Base-by-base conservation (phyloP, 1,140 invertebrate species). In the Littorina saxatilis region DNA sequence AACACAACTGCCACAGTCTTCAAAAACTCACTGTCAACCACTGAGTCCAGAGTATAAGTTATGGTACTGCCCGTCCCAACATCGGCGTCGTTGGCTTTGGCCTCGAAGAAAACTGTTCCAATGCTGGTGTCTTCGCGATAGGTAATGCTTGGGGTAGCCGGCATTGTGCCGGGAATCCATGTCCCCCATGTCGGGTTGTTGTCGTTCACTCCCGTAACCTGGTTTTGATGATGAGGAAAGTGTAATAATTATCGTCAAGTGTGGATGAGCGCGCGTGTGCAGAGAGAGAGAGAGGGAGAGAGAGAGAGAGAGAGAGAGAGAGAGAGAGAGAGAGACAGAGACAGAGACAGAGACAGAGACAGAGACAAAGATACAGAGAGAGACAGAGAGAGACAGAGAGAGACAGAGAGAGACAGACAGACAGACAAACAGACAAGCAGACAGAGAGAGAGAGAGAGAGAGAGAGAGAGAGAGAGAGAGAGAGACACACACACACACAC, bases 11-110 rank as follows among this genome's bases (percentile, higher is more conserved):
- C n/a, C n/a, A n/a, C n/a, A n/a, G n/a, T n/a, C n/a, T n/a, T n/a
- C n/a, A n/a, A n/a, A n/a, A 72, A 99, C 85, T 81, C n/a, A 97
- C 97, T 23, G 95, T 93, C 68, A 5, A 77, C 77, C 17, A 83
- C 73, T 2, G 55, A 73, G n/a, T 73, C 81, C 20, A 87, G 23
- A 7, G 43, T 52, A 55, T 85, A 87, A 0, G 72, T 52, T 23
- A 87, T 68, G 7, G 76, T 37, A 0, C 86, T 85, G 52, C 83
- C 83, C 35, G 9, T 50, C 9, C 84, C 84, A 47, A 29, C 39
- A 72, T 89, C 88, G 23, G 27, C 74, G 61, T 89, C 88, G 15
- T 84, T 85, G 13, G 88, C 88, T 39, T 80, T 70, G 43, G 85
- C 66, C 1, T 82, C 88, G 17, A 84, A 81, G 2, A 88, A 52